Conservation (phyloP, 2,113 vertebrate species). For the Bubo blakistoni region DNA sequence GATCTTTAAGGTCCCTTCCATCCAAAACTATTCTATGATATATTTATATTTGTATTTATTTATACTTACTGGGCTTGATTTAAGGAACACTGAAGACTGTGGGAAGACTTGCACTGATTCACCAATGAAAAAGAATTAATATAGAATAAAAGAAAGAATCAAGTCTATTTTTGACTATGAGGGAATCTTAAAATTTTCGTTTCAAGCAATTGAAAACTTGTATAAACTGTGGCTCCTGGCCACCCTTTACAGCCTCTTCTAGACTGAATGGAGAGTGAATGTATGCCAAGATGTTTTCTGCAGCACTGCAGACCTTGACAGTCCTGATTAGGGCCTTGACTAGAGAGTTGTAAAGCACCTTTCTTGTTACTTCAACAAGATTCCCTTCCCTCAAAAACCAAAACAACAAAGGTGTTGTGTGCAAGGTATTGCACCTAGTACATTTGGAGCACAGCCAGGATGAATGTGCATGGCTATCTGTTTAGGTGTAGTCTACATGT, state of each 20-base stretch:
- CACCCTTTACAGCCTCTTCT: background rate
- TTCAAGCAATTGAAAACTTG: background rate
- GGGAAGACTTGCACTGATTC: background rate
- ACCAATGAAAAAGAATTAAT: background rate
- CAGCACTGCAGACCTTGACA: background rate
- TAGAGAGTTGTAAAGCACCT: background rate
- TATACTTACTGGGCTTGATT: background rate
- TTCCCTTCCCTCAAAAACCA: background rate
- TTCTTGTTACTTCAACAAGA: background rate
- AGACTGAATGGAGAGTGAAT: background rate
- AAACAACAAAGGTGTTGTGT: background rate
- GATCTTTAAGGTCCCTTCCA: too few species aligned
- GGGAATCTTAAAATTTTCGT: background rate
- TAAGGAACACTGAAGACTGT: background rate
- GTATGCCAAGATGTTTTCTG: background rate
- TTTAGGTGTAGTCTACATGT: background rate
- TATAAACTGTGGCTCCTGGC: background rate
- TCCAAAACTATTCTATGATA: too few species aligned
- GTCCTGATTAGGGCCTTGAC: fast-evolving
- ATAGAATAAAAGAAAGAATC: background rate
- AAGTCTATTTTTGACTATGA: background rate
- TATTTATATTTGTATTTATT: background rate
- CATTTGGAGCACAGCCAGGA: background rate
- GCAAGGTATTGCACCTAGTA: background rate
- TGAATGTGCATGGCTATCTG: fast-evolving